Evolutionary conservation across 2,888 invertebrate genomes (phyloP), one percentile per base, ranked within the genome.

Genomic region (Drosophila mulleri): DNA sequence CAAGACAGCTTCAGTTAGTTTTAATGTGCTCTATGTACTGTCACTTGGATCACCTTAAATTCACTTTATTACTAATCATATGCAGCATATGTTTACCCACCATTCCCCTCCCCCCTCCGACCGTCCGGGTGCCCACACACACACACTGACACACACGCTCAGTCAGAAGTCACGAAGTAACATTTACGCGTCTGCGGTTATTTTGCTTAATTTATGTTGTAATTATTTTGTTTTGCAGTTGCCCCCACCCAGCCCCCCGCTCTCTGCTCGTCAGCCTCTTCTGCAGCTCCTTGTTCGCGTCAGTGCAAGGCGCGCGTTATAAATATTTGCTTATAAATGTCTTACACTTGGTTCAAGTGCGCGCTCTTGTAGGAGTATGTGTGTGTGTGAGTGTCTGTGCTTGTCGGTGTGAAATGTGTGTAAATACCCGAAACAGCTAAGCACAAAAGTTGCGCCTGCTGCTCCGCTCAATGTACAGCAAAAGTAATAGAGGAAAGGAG

Each of bases 141-240:
- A 12, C 41, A 47, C 41, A n/a, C 23, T n/a, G n/a, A 44, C 52
- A 41, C 18, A 26, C 39, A 50, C n/a, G 63, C 44, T 48, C 39
- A 52, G 37, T 37, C 63, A 66, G 50, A 81, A 82, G 84, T 83
- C 83, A 79, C 54, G 66, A 83, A 83, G 81, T 72, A 75, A 76
- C 82, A 82, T 80, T 80, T 80, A 67, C 75, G 78, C 68, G 65
- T 75, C 67, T 82, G 84, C 75, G 84, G 83, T 83, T 83, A 78
- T 79, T 83, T 83, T 79, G 73, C 79, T 75, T 81, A 82, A 83
- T 83, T 83, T 83, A 83, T 83, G 82, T 79, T 83, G 83, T 77
- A 83, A 83, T 83, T 83, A 83, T 83, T 81, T 83, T 79, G 79
- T 81, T 78, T 71, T 53, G 53, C 52, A 53, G 42, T 53, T 16